These are phyloP conservation scores for Malaclemys terrapin DNA, from an alignment of 2,113 vertebrate species.

Conservation along the genomic window DNA sequence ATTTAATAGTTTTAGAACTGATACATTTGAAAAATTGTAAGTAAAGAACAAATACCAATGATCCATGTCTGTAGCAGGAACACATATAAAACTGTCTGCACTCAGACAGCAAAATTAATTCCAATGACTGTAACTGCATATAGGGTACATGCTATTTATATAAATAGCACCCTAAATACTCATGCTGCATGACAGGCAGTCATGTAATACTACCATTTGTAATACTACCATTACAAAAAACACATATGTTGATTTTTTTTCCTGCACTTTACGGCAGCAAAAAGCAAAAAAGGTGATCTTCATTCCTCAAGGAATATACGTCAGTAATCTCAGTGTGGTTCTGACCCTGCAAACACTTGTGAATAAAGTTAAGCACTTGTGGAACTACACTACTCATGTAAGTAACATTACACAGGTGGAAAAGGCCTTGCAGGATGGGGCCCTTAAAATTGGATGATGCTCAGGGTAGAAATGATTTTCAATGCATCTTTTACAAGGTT, in stretches of 20 bases:
- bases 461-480: neutral
- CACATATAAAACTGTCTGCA: neutral
- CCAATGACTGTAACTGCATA: neutral
- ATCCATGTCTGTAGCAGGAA: neutral
- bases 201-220: too few species aligned
- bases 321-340: neutral
- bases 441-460: neutral
- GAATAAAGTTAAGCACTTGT: neutral
- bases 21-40: neutral
- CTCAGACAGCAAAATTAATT: neutral
- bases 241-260: neutral
- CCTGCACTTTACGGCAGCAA: neutral
- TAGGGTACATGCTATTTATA: neutral
- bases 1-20: neutral
- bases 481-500: neutral
- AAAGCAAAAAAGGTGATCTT: neutral
- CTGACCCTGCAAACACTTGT: neutral
- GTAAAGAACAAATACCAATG: neutral
- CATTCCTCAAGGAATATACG: neutral
- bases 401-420: neutral
- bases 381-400: neutral
- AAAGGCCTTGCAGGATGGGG: neutral
- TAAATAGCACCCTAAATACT: neutral
- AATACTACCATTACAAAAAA: neutral
- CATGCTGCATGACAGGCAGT: neutral